Evolutionary conservation across 2,797 vertebrate genomes (phyloP).

Genomic region (Gambelia wislizenii): DNA sequence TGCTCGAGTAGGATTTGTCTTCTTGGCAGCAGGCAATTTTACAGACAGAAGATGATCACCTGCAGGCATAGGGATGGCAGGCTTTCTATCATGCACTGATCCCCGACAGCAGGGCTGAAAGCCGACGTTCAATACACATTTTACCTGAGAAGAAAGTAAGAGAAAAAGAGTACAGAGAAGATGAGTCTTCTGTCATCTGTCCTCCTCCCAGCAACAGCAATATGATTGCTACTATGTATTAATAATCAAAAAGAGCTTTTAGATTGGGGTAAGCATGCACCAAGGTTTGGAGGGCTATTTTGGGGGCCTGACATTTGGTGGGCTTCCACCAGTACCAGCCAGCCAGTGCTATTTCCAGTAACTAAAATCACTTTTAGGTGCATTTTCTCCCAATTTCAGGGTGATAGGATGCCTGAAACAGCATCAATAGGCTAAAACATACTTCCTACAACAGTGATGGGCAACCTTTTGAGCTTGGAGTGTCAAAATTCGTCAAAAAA

Average conservation of each 20-base stretch:
- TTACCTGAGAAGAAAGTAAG: slow-evolving; percentile 83
- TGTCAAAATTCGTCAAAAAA: too few species aligned
- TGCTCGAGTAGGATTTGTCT: background rate
- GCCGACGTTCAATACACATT: slow-evolving; percentile 90
- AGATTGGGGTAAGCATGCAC: too few species aligned
- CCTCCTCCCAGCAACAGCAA: background rate
- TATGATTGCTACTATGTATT: background rate
- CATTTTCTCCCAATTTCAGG: too few species aligned
- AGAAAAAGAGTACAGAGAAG: background rate
- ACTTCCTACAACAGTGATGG: too few species aligned
- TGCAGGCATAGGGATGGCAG: background rate
- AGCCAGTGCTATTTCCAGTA: too few species aligned
- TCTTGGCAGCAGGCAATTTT: slow-evolving; percentile 17
- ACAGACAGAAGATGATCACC: background rate
- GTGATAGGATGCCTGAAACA: too few species aligned
- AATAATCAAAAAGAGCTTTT: background rate
- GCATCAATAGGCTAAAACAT: too few species aligned
- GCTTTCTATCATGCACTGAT: slow-evolving; percentile 75
- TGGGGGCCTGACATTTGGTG: too few species aligned
- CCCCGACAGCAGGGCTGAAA: slow-evolving; percentile 87
- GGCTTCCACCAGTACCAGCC: too few species aligned
- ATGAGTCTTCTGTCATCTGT: slow-evolving; percentile 1
- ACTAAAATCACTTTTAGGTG: too few species aligned
- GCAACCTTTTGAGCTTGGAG: too few species aligned
- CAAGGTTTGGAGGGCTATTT: too few species aligned